Conservation (phyloP, 1,140 invertebrate genomes). For the Drosophila setifemur region DNA sequence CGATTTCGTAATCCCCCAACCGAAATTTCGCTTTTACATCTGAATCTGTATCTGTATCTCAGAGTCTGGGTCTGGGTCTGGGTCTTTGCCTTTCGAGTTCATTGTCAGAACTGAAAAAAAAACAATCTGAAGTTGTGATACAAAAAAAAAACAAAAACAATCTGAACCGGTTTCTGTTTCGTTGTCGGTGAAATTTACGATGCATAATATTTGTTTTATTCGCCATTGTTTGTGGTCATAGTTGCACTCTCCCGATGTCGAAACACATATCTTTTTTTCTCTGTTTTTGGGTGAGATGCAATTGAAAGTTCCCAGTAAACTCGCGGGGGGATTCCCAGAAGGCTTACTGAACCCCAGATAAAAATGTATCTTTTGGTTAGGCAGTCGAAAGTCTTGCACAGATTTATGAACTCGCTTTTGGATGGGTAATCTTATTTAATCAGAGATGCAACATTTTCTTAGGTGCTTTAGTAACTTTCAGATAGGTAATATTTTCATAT, state of each 20-base stretch:
- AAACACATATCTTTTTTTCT: neutral
- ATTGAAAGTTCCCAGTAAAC: constrained; percentile 31
- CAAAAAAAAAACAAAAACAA: neutral
- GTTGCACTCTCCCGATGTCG: constrained; percentile 29
- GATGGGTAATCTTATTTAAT: neutral
- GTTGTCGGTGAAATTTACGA: constrained; percentile 71
- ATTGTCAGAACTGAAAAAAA: constrained; percentile 59
- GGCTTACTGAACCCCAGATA: too few relatives aligned
- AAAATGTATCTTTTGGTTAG: too few relatives aligned
- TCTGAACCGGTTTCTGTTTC: constrained; percentile 29
- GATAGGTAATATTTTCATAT: too few relatives aligned
- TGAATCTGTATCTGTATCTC: constrained; percentile 6
- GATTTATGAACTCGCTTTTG: neutral
- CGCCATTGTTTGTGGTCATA: constrained; percentile 51
- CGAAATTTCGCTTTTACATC: constrained; percentile 61
- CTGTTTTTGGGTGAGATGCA: constrained; percentile 17
- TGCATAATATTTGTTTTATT: constrained; percentile 63
- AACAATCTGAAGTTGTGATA: neutral
- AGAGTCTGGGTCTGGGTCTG: constrained; percentile 16
- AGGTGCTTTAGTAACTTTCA: too few relatives aligned
- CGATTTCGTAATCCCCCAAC: constrained; percentile 60
- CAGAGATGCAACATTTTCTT: neutral
- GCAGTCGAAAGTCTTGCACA: neutral
- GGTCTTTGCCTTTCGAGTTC: constrained; percentile 51
- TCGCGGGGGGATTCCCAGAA: constrained; percentile 6